A percentile compares a stretch with the other conserved stretches of the same genome.
Evolutionary conservation across 2,888 invertebrate species (phyloP).

Genomic region (Acanthosepion lycidas): DNA sequence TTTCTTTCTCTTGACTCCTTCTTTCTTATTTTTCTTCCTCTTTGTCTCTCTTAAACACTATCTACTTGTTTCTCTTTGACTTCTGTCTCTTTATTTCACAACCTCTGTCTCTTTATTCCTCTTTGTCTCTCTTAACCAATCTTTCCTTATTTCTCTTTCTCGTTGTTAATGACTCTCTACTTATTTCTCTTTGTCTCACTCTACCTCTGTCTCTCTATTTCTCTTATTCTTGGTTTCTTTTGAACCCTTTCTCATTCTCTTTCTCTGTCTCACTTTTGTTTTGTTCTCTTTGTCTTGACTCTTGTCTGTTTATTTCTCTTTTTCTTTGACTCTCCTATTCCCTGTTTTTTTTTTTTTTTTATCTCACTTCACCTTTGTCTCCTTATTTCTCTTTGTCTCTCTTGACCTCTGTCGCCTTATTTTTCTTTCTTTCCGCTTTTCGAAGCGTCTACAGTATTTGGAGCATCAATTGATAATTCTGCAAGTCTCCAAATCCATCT

Average conservation of each 20-base stretch:
- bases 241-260: neutral
- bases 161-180: neutral
- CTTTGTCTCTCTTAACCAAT: neutral
- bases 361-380: neutral
- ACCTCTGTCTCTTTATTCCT: neutral
- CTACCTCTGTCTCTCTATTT: neutral
- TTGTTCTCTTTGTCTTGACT: neutral
- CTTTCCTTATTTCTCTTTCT: neutral
- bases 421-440: neutral
- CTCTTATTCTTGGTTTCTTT: neutral
- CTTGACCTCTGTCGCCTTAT: neutral
- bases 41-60: neutral
- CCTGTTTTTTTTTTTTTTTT: neutral
- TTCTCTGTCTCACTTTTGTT: neutral
- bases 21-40: neutral
- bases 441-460: neutral
- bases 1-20: neutral
- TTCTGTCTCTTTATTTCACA: neutral
- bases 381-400: neutral
- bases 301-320: neutral
- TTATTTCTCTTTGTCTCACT: neutral
- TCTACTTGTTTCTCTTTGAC: neutral
- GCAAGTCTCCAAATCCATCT: neutral
- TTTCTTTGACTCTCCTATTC: neutral
- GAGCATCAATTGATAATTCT: neutral